Evolutionary conservation across 2,797 vertebrate species (phyloP).

Genomic region (Lutjanus campechanus): DNA sequence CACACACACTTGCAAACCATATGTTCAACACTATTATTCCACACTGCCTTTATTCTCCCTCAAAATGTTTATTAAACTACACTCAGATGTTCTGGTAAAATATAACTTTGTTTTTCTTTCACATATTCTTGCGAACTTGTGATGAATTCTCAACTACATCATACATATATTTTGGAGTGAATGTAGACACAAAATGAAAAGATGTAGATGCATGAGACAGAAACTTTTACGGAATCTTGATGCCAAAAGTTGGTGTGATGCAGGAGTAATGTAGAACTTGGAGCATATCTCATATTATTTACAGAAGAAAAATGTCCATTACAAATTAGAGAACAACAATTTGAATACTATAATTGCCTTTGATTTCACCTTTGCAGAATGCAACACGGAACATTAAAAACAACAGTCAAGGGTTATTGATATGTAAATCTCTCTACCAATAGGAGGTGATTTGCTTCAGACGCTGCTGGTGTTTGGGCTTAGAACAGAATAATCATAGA

Average conservation of each 20-base stretch:
- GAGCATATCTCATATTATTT: background rate
- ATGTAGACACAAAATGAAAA: too few relatives aligned
- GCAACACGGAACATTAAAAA: background rate
- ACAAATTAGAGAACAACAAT: background rate
- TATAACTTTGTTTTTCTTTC: background rate
- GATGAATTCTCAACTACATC: background rate
- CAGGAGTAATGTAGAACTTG: too few relatives aligned
- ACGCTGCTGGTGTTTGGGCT: background rate
- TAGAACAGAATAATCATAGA: background rate
- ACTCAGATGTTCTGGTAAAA: background rate
- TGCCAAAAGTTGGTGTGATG: too few relatives aligned
- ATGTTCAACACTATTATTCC: slow-evolving; percentile 19
- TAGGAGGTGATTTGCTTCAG: background rate
- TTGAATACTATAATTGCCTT: background rate
- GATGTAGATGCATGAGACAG: background rate
- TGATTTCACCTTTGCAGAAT: background rate
- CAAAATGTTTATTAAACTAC: background rate
- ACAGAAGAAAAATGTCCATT: background rate
- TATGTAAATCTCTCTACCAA: background rate
- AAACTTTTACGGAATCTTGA: background rate
- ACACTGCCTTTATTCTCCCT: slow-evolving; percentile 6
- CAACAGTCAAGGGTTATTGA: background rate
- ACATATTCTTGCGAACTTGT: background rate
- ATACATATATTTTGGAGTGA: background rate
- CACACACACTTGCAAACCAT: slow-evolving; percentile 32